Base-by-base conservation (phyloP, 1,140 invertebrate genomes). In the Habropoda laboriosa region DNA sequence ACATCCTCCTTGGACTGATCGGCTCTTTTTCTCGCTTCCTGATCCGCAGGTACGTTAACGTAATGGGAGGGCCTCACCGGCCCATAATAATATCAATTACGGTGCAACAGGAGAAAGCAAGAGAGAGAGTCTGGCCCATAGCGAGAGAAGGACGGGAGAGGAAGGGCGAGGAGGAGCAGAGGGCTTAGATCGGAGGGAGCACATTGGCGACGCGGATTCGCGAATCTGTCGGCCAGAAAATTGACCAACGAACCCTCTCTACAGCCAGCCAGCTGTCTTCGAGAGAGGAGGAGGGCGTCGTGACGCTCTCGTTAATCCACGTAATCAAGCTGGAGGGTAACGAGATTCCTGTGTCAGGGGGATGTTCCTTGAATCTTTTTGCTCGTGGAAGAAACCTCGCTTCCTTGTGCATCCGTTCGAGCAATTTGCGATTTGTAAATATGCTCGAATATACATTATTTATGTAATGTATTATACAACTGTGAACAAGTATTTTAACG, bases 21-120 rank as follows among this genome's bases (percentile, higher is more conserved):
- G 83, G 78, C 71, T 86, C 78, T 88, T 80, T 89, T 89, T 91
- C 89, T 92, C 71, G 83, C 82, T 86, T 87, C 86, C 55, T 89
- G 88, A 88, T 92, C 95, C 95, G 66, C 95, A 99, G 98, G 94
- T 99, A 98, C 93, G 94, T 98, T n/a, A 89, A 89, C 86, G 86
- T 90, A 90, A 90, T 90, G 85, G 86, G 86, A 88, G 88, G 87
- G 88, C 83, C 85, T 70, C 77, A 83, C 66, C 85, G 79, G 85
- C 77, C 83, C 80, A 85, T 90, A 90, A 90, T 90, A 89, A 90
- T 90, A 90, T 90, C 88, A 90, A 90, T 90, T 90, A 90, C 88
- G 79, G 73, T 72, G 70, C 45, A 60, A 51, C 18, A 55, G 68
- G 77, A 80, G 77, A 67, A 71, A 86, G 63, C 60, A 57, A 74